Base-by-base conservation (phyloP, 23 tunicate genomes). In the Trididemnum miniatum region DNA sequence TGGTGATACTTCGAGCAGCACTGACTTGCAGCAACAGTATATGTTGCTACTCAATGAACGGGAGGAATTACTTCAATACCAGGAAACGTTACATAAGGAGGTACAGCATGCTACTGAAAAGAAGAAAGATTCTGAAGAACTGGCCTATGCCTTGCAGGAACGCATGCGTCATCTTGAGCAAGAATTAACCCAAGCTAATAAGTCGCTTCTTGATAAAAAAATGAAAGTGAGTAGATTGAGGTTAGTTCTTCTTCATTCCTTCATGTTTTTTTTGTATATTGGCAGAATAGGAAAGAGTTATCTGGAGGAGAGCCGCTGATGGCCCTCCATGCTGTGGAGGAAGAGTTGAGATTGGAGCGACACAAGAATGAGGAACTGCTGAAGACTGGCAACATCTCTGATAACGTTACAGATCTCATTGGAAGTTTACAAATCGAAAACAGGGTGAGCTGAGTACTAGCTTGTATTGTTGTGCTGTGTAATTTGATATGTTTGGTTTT, bases 11-110 rank as follows among this genome's bases (percentile, higher is more conserved):
- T 38, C 90, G 27, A 79, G 67, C 52, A 79, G 67, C 65, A 54
- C 78, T 31, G 82, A 91, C 22, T 75, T 92, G 49, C 87, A 92
- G 51, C 89, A 87, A 73, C 92, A 92, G 64, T 92, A 92, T 71
- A 30, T 92, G 80, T 52, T 57, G 20, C 79, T 92, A 38, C 81
- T 92, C 29, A 81, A 92, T 65, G 97, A 92, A 59, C 65, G 97
- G 72, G 83, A 80, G 38, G 83, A 92, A 50, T 65, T 92, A 3
- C 63, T 92, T 26, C 95, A 83, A 28, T 20, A 76, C 24, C 92
- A 87, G 59, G 97, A 87, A 34, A 57, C 83, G 63, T 60, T 79
- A 20, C 79, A 59, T 34, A 71, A 65, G 26, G 81, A 84, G 23
- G 27, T 83, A 0, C 71, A 87, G 38, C 57, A 20, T 0, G 69